Conservation (phyloP, 2,797 vertebrate species). For the Eupleurogrammus muticus region DNA sequence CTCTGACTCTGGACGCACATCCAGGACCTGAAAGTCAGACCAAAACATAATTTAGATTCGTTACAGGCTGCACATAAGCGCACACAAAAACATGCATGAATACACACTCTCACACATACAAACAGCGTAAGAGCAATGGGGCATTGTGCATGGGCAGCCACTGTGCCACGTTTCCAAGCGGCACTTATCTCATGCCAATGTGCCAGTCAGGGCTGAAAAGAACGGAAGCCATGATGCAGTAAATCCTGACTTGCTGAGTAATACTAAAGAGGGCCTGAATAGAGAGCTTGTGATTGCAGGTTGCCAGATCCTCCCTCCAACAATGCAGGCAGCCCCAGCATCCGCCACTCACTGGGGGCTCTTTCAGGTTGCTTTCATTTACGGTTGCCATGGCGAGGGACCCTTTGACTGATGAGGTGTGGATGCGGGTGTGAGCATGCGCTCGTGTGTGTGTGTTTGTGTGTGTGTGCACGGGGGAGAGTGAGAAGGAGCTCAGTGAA, state of each 20-base stretch:
- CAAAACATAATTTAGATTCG: slow-evolving; percentile 77
- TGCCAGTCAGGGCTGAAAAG: slow-evolving; percentile 85
- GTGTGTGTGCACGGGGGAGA: slow-evolving; percentile 15
- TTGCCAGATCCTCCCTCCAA: slow-evolving; percentile 83
- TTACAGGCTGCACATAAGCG: slow-evolving; percentile 66
- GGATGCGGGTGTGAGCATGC: slow-evolving; percentile 55
- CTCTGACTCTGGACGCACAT: slow-evolving; percentile 89
- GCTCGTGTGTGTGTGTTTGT: slow-evolving; percentile 26
- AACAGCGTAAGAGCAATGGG: slow-evolving; percentile 58
- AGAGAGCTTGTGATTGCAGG: slow-evolving; percentile 85
- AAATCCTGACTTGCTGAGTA: slow-evolving; percentile 88
- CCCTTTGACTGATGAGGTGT: slow-evolving; percentile 83
- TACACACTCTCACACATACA: slow-evolving; percentile 51
- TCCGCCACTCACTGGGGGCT: slow-evolving; percentile 82
- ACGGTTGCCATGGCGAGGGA: slow-evolving; percentile 84
- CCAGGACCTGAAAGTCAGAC: slow-evolving; percentile 88
- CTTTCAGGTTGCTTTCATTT: slow-evolving; percentile 86
- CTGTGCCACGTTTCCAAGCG: slow-evolving; percentile 81
- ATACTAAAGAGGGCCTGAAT: slow-evolving; percentile 86
- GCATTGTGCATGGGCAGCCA: slow-evolving; percentile 78
- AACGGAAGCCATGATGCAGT: slow-evolving; percentile 86
- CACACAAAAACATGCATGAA: slow-evolving; percentile 50
- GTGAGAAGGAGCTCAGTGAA: slow-evolving; percentile 37
- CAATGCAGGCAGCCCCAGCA: slow-evolving; percentile 82
- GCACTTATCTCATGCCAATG: slow-evolving; percentile 86